Base-by-base conservation (phyloP, 1,140 invertebrate genomes). In the Caenorhabditis elegans region DNA sequence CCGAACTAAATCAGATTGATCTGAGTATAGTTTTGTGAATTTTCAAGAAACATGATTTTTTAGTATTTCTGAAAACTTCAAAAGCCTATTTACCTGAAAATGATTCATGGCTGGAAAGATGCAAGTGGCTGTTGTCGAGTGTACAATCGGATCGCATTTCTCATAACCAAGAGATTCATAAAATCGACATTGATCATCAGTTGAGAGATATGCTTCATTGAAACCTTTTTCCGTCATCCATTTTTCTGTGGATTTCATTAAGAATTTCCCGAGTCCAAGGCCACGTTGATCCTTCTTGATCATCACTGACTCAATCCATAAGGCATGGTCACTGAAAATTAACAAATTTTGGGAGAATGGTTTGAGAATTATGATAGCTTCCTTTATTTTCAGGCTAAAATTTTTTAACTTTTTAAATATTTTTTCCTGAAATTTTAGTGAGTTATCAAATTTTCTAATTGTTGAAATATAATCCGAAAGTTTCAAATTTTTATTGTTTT, bases 281-380 rank as follows among this genome's bases (percentile, higher is more conserved):
- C 80, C 80, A 17, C 80, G 60, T 4, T 51, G 43, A n/a, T 11
- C 15, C 6, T 51, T 76, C 24, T 17, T 17, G 3, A 81, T 53
- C 22, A 81, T 39, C 5, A 81, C 80, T 34, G 80, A 81, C 36
- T 81, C 80, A 11, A 81, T 76, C 80, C 80, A 81, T 0, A 36
- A 17, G 8, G 53, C 43, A 6, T 43, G 31, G 22, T n/a, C 2
- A 15, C 80, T 81, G 34, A 36, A 76, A 46, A 51, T 53, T 79
- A 15, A 28, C 24, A n/a, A n/a, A 24, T 4, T 8, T 26, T 11
- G 15, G n/a, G 5, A 28, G 19, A 8, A n/a, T 19, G 4, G 51
- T 31, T 6, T 34, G 24, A 26, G 46, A 34, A n/a, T n/a, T n/a
- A n/a, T n/a, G n/a, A n/a, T n/a, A n/a, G n/a, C n/a, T n/a, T n/a